These are phyloP conservation scores for Etheostoma cragini DNA, from an alignment of 2,113 vertebrate species.

Conservation along the genomic window DNA sequence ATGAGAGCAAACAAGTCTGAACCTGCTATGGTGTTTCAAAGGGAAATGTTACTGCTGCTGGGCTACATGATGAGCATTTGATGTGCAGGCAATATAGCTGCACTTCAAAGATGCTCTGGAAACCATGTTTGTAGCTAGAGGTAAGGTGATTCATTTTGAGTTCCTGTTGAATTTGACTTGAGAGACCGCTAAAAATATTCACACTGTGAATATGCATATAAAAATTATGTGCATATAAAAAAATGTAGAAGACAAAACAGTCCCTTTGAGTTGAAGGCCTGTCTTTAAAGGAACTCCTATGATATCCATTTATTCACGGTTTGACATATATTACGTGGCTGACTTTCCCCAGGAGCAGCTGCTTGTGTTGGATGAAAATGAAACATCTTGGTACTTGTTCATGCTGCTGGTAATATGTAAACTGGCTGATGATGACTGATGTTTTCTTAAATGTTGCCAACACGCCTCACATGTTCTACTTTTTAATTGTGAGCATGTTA, in stretches of 20 bases:
- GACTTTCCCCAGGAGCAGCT: neutral
- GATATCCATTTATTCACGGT: conserved; percentile 9
- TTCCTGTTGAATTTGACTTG: neutral
- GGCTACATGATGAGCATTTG: conserved; percentile 2
- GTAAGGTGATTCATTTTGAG: conserved; percentile 25
- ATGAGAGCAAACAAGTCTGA: neutral
- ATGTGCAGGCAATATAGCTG: conserved; percentile 1
- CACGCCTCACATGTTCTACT: neutral
- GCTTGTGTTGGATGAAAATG: neutral
- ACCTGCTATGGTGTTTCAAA: conserved; percentile 4
- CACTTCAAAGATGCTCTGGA: conserved; percentile 23
- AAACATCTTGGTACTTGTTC: neutral
- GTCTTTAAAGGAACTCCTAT: conserved; percentile 13
- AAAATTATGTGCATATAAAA: neutral
- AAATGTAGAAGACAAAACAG: neutral
- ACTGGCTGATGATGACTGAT: neutral
- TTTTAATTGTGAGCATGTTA: neutral
- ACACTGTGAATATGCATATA: neutral
- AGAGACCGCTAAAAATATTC: neutral
- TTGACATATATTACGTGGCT: neutral
- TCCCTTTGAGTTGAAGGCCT: neutral
- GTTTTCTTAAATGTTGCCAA: neutral
- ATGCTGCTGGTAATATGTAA: neutral
- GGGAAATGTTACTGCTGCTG: neutral
- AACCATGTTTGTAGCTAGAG: neutral